A percentile compares a stretch with the other conserved stretches of the same genome.
phyloP scores from a whole-genome alignment of 2,113 vertebrate genomes.

The Phocoena sinus region DNA sequence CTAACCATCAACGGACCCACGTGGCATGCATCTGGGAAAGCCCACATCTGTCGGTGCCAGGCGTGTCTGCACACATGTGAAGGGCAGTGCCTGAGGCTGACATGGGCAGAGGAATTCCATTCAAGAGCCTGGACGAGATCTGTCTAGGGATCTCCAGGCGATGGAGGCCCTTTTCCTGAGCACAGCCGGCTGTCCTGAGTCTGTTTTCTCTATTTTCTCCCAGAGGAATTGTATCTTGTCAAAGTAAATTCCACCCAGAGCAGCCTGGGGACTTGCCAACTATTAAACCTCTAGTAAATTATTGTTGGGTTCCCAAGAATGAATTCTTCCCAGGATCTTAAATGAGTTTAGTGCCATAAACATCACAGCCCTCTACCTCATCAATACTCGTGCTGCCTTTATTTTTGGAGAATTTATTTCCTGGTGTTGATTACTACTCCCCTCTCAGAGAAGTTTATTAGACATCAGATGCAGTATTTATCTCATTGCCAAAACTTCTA shows the following conservation, averaged over 20 bases:
- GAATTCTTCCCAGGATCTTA: neutral
- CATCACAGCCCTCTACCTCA: neutral
- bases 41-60: too few species aligned
- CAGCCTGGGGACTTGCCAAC: conserved; percentile 2
- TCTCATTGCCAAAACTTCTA: neutral
- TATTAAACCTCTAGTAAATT: conserved; percentile 56
- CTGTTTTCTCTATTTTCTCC: neutral
- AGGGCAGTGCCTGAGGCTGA: neutral
- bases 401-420: neutral
- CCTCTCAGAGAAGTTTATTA: neutral
- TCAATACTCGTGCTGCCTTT: neutral
- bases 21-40: too few species aligned
- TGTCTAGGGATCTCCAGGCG: accelerated
- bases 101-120: neutral
- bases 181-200: neutral
- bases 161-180: neutral
- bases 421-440: neutral
- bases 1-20: accelerated
- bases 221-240: neutral
- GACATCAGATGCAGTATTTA: accelerated
- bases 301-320: conserved; percentile 21
- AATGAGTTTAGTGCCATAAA: neutral
- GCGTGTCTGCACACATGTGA: neutral
- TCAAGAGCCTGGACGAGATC: accelerated
- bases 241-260: conserved; percentile 55